Percentiles rank a stretch among this genome's conserved stretches.
phyloP scores from a whole-genome alignment of 64 coral and sea anemone genomes.

The Cladopsammia gracilis region DNA sequence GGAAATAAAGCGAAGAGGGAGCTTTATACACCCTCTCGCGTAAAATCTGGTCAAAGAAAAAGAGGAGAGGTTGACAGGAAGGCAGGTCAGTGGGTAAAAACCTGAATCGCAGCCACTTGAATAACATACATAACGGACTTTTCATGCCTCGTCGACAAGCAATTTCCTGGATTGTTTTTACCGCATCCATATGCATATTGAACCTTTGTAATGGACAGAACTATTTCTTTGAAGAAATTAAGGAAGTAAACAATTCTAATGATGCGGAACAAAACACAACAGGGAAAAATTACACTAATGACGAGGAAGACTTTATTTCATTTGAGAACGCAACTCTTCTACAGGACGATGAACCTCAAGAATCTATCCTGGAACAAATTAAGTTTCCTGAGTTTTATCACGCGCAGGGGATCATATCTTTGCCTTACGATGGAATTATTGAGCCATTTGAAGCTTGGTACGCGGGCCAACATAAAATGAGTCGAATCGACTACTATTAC shows the following conservation, averaged over 20 bases:
- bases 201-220: neutral
- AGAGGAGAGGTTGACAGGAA: neutral
- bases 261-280: neutral
- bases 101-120: neutral
- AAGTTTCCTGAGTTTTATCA: conserved; percentile 86
- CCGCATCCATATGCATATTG: neutral
- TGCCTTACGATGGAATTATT: conserved; percentile 90
- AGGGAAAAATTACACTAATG: neutral
- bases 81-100: neutral
- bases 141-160: neutral
- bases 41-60: too few species aligned
- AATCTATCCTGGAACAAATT: conserved; percentile 21
- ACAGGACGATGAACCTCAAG: neutral
- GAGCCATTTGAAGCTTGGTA: conserved; percentile 96
- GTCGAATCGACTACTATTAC: conserved; percentile 94
- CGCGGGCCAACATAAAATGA: conserved; percentile 82
- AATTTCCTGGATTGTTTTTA: neutral
- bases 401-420: conserved; percentile 68
- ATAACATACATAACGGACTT: neutral
- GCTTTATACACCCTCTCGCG: too few species aligned
- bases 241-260: neutral
- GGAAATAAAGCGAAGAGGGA: too few species aligned
- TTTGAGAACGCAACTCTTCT: conserved; percentile 47
- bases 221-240: conserved; percentile 50
- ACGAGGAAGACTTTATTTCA: neutral